phyloP scores from a whole-genome alignment of 1,140 invertebrate genomes.

The Eubasilissa regina region DNA sequence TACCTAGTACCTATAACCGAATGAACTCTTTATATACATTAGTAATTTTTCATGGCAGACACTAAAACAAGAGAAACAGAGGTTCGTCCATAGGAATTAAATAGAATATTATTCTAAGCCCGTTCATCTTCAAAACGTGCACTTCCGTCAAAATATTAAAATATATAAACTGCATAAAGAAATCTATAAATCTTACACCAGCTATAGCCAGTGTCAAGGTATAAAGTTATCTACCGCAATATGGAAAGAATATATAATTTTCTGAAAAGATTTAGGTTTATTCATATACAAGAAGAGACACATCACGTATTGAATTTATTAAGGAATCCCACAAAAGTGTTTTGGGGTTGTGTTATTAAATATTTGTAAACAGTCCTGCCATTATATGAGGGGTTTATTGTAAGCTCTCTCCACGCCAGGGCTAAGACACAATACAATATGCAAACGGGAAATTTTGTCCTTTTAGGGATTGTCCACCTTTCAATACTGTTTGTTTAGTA shows the following conservation, averaged over 20 bases:
- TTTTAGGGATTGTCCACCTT: too few relatives aligned
- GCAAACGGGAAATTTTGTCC: background rate
- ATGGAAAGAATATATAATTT: slow-evolving; percentile 15
- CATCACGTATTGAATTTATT: slow-evolving; percentile 43
- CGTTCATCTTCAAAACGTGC: too few relatives aligned
- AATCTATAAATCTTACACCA: background rate
- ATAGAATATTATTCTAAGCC: too few relatives aligned
- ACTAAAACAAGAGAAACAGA: too few relatives aligned
- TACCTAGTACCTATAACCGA: too few relatives aligned
- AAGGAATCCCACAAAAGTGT: slow-evolving; percentile 44
- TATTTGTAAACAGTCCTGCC: slow-evolving; percentile 37
- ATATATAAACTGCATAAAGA: too few relatives aligned
- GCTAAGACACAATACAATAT: background rate
- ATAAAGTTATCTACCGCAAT: slow-evolving; percentile 34
- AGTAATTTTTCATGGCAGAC: too few relatives aligned
- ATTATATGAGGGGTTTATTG: slow-evolving; percentile 40
- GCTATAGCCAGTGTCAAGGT: background rate
- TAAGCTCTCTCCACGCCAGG: background rate
- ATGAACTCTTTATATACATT: too few relatives aligned
- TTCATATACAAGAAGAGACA: slow-evolving; percentile 28
- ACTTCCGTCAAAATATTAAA: too few relatives aligned
- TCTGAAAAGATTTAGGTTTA: slow-evolving; percentile 33
- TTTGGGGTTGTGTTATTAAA: slow-evolving; percentile 36
- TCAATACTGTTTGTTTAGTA: too few relatives aligned
- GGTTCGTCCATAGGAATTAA: too few relatives aligned